phyloP scores from a whole-genome alignment of 1,140 invertebrate species.

The Drosophila mauritiana region DNA sequence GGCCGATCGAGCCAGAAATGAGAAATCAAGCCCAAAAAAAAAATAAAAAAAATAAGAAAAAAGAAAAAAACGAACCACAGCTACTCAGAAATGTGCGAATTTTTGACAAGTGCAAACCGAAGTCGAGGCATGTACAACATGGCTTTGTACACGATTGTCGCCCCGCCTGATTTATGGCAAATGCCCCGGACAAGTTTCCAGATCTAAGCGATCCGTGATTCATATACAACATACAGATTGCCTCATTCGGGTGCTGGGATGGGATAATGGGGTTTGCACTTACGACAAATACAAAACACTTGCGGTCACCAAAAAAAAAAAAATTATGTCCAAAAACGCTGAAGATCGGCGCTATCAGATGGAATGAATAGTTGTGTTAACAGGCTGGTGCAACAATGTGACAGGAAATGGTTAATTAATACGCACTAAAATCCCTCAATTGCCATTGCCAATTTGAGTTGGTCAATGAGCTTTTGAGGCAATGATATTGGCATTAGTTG shows the following conservation, averaged over 20 bases:
- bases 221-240: constrained; percentile 45
- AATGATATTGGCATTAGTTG: no score
- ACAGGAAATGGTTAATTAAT: not conserved
- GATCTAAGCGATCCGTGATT: constrained; percentile 26
- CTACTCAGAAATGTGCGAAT: constrained; percentile 64
- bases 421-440: not conserved
- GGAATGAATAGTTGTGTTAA: not conserved
- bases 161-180: constrained; percentile 43
- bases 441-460: not conserved
- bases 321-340: not conserved
- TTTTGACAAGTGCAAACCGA: constrained; percentile 74
- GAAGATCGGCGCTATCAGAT: not conserved
- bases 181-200: constrained; percentile 38
- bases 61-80: constrained; percentile 15
- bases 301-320: not conserved
- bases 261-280: constrained; percentile 6
- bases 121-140: constrained; percentile 58
- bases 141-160: constrained; percentile 49
- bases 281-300: not conserved
- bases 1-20: constrained; percentile 15
- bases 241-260: constrained; percentile 20
- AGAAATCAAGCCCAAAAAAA: not conserved
- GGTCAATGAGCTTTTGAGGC: no score
- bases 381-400: not conserved
- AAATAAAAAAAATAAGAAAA: not conserved